phyloP scores from a whole-genome alignment of 2,113 vertebrate genomes.

The Trematomus loennbergii region DNA sequence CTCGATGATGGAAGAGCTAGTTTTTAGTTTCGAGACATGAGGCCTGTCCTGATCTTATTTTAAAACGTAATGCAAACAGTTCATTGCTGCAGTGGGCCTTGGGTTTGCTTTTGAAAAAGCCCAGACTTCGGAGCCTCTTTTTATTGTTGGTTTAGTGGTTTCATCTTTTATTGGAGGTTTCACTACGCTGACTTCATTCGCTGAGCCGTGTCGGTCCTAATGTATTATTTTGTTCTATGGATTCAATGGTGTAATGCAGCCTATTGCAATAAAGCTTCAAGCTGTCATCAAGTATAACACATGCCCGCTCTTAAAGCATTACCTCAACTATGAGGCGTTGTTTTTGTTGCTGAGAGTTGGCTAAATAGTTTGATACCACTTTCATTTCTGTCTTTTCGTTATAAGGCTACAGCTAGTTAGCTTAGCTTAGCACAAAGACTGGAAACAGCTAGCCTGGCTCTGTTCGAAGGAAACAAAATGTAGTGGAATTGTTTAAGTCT shows the following conservation, averaged over 20 bases:
- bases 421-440: not conserved
- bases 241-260: not conserved
- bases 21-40: slow-evolving; percentile 4
- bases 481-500: too few species aligned
- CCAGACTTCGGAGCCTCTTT: slow-evolving; percentile 4
- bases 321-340: not conserved
- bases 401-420: not conserved
- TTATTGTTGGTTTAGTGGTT: slow-evolving; percentile 30
- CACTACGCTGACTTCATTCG: not conserved
- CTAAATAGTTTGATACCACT: not conserved
- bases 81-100: not conserved
- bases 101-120: slow-evolving; percentile 24
- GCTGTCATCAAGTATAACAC: not conserved
- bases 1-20: not conserved
- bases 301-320: not conserved
- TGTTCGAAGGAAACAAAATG: too few species aligned
- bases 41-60: slow-evolving; percentile 15
- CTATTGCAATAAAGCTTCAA: not conserved
- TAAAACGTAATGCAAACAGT: slow-evolving; percentile 1
- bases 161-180: slow-evolving; percentile 28
- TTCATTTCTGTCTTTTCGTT: not conserved
- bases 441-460: not conserved
- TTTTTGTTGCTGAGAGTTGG: not conserved
- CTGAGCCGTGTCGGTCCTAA: not conserved
- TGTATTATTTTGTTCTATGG: not conserved